These are phyloP conservation scores for Poecilia latipinna DNA, from an alignment of 2,113 vertebrate genomes.

Conservation along the genomic window DNA sequence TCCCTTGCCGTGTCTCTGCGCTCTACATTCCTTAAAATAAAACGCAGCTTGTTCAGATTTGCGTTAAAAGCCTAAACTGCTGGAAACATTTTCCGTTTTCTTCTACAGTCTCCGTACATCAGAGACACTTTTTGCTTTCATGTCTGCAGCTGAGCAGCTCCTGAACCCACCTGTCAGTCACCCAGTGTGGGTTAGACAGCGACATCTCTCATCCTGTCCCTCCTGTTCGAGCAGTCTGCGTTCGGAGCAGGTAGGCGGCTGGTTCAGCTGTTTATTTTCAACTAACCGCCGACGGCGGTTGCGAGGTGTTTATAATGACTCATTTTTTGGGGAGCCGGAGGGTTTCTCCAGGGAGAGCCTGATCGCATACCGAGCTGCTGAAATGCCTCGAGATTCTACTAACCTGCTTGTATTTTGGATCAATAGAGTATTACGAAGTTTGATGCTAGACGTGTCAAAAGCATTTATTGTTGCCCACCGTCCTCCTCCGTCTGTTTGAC, in stretches of 20 bases:
- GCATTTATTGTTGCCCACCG: constrained; percentile 73
- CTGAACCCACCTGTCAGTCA: constrained; percentile 4
- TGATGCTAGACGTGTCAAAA: constrained; percentile 1
- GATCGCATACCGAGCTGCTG: background rate
- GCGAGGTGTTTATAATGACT: background rate
- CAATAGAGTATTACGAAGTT: background rate
- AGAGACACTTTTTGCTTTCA: background rate
- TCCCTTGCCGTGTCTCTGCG: too few species aligned
- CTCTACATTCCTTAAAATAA: background rate
- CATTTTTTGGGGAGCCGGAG: background rate
- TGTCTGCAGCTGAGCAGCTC: background rate
- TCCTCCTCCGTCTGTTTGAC: constrained; percentile 97
- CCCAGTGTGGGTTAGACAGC: background rate
- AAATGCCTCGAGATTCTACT: background rate
- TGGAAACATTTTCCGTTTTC: background rate
- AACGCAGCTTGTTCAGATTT: background rate
- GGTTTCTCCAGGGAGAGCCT: background rate
- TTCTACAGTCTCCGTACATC: too few species aligned
- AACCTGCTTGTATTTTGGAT: background rate
- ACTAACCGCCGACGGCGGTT: background rate
- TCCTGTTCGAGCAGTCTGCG: background rate
- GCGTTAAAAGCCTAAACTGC: background rate
- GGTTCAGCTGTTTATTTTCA: constrained; percentile 3
- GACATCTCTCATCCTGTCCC: background rate
- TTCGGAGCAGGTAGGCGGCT: constrained; percentile 1